Percentiles rank a stretch among this genome's conserved stretches.
These are phyloP conservation scores for Cotesia typhae DNA, from an alignment of 1,140 invertebrate species.

Conservation along the genomic window DNA sequence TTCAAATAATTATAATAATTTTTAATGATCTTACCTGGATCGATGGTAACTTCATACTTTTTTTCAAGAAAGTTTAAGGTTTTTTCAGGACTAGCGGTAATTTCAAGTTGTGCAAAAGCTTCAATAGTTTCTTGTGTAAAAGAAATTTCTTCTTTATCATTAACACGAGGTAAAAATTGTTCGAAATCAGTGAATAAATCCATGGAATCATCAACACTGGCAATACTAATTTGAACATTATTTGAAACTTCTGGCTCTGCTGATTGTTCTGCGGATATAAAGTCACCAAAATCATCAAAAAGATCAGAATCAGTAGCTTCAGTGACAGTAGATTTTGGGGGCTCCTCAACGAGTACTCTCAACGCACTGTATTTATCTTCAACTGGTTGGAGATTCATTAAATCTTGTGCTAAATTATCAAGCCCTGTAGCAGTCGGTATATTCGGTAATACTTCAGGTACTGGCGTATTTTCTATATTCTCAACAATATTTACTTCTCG, in stretches of 20 bases:
- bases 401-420: conserved; percentile 50
- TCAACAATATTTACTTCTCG: not conserved
- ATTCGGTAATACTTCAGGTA: conserved; percentile 37
- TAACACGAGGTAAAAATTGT: conserved; percentile 44
- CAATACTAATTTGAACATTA: conserved; percentile 30
- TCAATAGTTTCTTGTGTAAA: conserved; percentile 57
- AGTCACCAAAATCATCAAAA: conserved; percentile 71
- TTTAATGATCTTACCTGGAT: conserved; percentile 46
- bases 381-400: conserved; percentile 59
- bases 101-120: conserved; percentile 55
- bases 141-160: conserved; percentile 29
- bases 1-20: not conserved
- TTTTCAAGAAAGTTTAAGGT: conserved; percentile 41
- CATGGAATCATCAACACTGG: conserved; percentile 44
- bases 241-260: conserved; percentile 33
- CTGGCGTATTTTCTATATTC: not conserved
- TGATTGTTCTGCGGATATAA: conserved; percentile 63
- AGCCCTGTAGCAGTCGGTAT: conserved; percentile 27
- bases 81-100: conserved; percentile 48
- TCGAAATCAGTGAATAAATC: conserved; percentile 61
- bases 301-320: conserved; percentile 27
- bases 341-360: conserved; percentile 58
- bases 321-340: conserved; percentile 30
- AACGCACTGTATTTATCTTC: conserved; percentile 67
- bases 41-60: conserved; percentile 48